Evolutionary conservation across 2,797 vertebrate genomes (phyloP).

Genomic region (Aphelocoma californica): DNA sequence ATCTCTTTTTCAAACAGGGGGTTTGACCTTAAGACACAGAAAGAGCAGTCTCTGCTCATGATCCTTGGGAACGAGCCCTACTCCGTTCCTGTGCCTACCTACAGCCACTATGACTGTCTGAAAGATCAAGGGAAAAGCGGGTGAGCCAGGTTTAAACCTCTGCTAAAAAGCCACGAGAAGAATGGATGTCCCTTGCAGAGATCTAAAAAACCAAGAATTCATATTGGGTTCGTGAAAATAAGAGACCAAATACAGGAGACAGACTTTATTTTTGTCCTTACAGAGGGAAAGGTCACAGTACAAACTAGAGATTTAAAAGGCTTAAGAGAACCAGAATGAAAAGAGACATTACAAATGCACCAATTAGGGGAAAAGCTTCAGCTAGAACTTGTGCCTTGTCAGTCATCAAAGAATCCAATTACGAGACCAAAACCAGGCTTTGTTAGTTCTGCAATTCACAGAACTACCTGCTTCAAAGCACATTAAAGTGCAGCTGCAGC

Average conservation of each 20-base stretch:
- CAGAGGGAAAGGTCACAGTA: not conserved
- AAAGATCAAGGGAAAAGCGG: not conserved
- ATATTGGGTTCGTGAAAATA: not conserved
- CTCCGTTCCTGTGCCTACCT: not conserved
- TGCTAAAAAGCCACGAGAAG: not conserved
- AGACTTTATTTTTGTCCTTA: slow-evolving; percentile 4
- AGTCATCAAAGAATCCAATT: not conserved
- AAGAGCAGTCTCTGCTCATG: not conserved
- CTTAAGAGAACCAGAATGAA: not conserved
- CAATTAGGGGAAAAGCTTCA: not conserved
- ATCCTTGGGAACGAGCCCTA: not conserved
- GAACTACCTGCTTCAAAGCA: slow-evolving; percentile 13
- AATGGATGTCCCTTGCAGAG: not conserved
- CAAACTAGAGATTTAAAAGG: not conserved
- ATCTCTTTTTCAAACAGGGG: not conserved
- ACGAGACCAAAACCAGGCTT: not conserved
- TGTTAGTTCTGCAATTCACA: not conserved
- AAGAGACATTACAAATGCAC: not conserved
- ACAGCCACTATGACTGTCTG: not conserved
- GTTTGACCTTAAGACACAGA: not conserved
- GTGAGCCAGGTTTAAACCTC: not conserved
- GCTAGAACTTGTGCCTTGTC: not conserved
- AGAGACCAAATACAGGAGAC: not conserved
- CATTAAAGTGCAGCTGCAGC: not conserved
- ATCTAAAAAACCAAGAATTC: not conserved